Base-by-base conservation (phyloP, 92 coral and sea anemone genomes). In the Actinernus sp. region DNA sequence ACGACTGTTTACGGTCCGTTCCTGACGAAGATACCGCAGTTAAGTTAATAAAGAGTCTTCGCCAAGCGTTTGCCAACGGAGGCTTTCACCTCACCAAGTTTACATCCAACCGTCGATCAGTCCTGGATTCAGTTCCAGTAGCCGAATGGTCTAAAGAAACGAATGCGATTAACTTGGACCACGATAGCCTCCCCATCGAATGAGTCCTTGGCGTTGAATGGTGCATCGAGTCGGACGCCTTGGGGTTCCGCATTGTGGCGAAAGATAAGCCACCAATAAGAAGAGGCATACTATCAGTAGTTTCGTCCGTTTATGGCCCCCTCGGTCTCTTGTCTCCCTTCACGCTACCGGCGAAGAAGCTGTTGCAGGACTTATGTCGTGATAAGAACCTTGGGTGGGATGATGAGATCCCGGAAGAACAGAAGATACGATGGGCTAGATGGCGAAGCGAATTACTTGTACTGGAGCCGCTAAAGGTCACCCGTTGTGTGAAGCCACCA, bases 211-310 rank as follows among this genome's bases (percentile, higher is more conserved):
- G 80, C 22, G 84, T 83, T 11, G 62, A 83, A 47, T 76, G 85
- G 84, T 60, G 79, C 62, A 57, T 83, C 40, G 67, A 68, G 49
- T 68, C 90, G 0, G 85, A 83, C 74, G 47, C 61, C 4, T 34
- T 83, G 30, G 71, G 73, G 36, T 83, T 68, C 56, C 54, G 78
- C 26, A 72, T 78, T 3, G 37, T 34, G 2, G 11, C 63, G 21
- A 84, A 48, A 21, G 68, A 78, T 20, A 78, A 84, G 31, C 81
- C 81, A 4, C 18, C 49, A 16, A 84, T 71, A 17, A 70, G 92
- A 72, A 58, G 88, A 81, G 92, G 87, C 31, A 85, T 85, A n/a
- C 60, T 79, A 17, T 85, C 82, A 0, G 62, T 33, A 10, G 86
- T 85, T 0, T 62, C 91, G 10, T 85, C 86, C 0, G 40, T 83